These are phyloP conservation scores for Recurvirostra avosetta DNA, from an alignment of 2,113 vertebrate genomes.

Conservation along the genomic window DNA sequence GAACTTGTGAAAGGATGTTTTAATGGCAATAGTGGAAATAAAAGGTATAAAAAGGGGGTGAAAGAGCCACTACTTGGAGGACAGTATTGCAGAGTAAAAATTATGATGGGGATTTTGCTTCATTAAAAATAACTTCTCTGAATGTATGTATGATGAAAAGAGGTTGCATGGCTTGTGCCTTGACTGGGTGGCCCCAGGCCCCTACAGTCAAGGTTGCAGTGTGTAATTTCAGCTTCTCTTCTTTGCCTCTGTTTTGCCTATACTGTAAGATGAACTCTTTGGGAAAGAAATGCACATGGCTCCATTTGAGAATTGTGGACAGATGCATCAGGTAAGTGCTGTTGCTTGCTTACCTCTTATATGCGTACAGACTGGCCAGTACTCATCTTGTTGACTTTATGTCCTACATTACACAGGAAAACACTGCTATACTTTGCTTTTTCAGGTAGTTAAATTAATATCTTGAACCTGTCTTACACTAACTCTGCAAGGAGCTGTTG, in stretches of 20 bases:
- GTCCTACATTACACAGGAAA: not conserved
- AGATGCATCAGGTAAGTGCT: not conserved
- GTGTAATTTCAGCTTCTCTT: not conserved
- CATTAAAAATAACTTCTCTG: not conserved
- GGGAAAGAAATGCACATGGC: not conserved
- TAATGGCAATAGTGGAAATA: not conserved
- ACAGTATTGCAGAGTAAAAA: not conserved
- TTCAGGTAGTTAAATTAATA: not conserved
- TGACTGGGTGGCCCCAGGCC: fast-evolving
- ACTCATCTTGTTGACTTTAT: not conserved
- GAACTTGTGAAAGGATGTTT: not conserved
- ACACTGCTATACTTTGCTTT: not conserved
- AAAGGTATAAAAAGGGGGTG: not conserved
- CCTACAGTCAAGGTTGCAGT: not conserved
- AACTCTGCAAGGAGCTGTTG: not conserved
- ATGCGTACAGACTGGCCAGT: not conserved
- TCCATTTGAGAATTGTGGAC: not conserved
- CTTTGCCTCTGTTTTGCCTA: not conserved
- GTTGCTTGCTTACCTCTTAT: not conserved
- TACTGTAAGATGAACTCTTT: not conserved
- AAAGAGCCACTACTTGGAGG: not conserved
- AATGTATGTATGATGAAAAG: not conserved
- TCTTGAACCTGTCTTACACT: not conserved
- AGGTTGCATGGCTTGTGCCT: not conserved
- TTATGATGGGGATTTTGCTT: not conserved